Conservation (phyloP, 1,140 invertebrate species). For the Platyscapa corneri region DNA sequence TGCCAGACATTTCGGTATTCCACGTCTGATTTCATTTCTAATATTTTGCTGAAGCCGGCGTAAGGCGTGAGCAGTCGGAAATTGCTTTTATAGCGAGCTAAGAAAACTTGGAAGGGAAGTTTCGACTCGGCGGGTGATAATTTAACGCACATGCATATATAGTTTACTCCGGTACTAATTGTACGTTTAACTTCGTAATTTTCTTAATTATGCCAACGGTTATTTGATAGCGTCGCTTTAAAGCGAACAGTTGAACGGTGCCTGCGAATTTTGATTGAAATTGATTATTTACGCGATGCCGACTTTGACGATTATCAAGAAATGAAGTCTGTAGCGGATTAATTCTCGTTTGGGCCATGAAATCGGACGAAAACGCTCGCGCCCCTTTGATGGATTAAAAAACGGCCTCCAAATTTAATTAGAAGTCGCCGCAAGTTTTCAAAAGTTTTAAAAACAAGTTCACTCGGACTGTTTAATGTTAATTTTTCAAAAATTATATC, state of each 20-base stretch:
- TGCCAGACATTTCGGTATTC: background rate
- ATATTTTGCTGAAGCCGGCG: background rate
- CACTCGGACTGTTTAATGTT: too few species aligned
- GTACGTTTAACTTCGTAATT: conserved; percentile 26
- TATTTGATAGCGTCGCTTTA: conserved; percentile 8
- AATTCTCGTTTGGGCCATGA: too few species aligned
- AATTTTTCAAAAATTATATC: too few species aligned
- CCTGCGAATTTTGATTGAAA: background rate
- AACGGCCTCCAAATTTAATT: too few species aligned
- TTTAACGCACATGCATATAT: background rate
- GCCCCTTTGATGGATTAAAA: too few species aligned
- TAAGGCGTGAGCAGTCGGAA: background rate
- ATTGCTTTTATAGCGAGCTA: background rate
- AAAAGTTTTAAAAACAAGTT: too few species aligned
- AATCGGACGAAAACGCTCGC: too few species aligned
- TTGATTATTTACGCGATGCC: background rate
- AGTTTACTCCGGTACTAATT: background rate
- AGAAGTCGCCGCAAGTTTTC: too few species aligned
- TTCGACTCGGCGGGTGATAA: background rate
- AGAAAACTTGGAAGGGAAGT: background rate
- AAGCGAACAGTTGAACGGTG: background rate
- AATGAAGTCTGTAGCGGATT: too few species aligned
- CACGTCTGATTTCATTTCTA: conserved; percentile 16
- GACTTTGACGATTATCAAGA: too few species aligned
- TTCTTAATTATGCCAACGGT: background rate